phyloP scores from a whole-genome alignment of 2,797 vertebrate species.

The Dermochelys coriacea region DNA sequence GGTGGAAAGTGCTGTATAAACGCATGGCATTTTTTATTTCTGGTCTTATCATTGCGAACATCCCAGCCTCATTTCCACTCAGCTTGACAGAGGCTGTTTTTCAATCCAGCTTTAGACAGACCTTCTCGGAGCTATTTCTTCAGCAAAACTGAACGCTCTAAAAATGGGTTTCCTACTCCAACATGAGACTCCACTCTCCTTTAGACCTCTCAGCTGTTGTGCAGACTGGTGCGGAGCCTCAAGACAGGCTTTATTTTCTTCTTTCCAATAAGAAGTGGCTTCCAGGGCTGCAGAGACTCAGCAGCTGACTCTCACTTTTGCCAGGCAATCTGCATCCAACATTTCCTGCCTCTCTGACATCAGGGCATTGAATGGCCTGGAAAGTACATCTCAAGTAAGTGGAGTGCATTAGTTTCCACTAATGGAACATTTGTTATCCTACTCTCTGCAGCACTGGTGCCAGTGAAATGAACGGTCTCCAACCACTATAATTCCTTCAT shows the following conservation, averaged over 20 bases:
- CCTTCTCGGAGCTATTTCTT: conserved; percentile 44
- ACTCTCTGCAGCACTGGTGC: conserved; percentile 45
- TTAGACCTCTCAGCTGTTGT: conserved; percentile 41
- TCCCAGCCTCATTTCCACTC: conserved; percentile 47
- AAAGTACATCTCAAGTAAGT: conserved; percentile 49
- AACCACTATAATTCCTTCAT: conserved; percentile 58
- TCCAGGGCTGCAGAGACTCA: conserved; percentile 47
- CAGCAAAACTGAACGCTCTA: conserved; percentile 1
- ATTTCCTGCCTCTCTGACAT: conserved; percentile 69
- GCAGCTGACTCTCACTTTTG: conserved; percentile 27
- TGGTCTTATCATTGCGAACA: conserved; percentile 22
- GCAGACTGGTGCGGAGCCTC: conserved; percentile 45
- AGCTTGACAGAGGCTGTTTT: conserved; percentile 48
- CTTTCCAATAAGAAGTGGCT: conserved; percentile 57
- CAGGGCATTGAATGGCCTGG: conserved; percentile 51
- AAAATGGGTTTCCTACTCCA: conserved; percentile 26
- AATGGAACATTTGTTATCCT: conserved; percentile 67
- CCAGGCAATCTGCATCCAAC: conserved; percentile 20
- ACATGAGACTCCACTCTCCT: neutral
- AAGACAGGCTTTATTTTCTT: conserved; percentile 38
- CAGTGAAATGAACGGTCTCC: conserved; percentile 48
- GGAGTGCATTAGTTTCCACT: conserved; percentile 48
- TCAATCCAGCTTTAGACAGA: conserved; percentile 38
- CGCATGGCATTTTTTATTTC: neutral
- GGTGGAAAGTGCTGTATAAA: conserved; percentile 6